These are phyloP conservation scores for Notolabrus celidotus DNA, from an alignment of 2,797 vertebrate species.

Conservation along the genomic window DNA sequence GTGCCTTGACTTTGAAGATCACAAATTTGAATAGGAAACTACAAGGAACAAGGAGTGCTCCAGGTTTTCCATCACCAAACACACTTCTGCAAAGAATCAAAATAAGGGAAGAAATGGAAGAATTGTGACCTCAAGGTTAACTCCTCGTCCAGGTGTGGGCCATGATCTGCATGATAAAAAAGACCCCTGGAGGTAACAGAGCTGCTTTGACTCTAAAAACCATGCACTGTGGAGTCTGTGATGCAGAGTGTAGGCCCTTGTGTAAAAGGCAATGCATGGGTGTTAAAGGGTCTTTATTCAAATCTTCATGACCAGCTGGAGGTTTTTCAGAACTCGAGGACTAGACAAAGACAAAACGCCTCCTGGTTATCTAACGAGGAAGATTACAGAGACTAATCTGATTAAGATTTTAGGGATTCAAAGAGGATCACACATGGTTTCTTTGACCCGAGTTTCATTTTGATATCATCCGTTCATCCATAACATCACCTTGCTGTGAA, in stretches of 20 bases:
- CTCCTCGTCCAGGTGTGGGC: background rate
- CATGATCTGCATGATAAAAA: slow-evolving; percentile 43
- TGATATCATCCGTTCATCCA: background rate
- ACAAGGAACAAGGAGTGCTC: background rate
- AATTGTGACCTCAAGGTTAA: slow-evolving; percentile 20
- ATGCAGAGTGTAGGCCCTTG: slow-evolving; percentile 5
- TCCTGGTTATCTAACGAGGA: background rate
- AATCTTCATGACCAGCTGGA: background rate
- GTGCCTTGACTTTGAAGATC: background rate
- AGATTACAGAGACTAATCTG: slow-evolving; percentile 3
- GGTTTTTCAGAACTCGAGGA: background rate
- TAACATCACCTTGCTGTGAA: background rate
- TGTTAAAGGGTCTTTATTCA: slow-evolving; percentile 14
- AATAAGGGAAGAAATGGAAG: slow-evolving; percentile 12
- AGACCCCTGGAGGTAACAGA: background rate
- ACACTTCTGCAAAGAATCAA: slow-evolving; percentile 3
- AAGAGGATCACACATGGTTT: slow-evolving; percentile 25
- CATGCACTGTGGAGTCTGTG: background rate
- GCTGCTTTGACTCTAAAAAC: slow-evolving; percentile 2
- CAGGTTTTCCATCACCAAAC: slow-evolving; percentile 23
- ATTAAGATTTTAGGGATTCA: background rate
- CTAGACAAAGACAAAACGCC: background rate
- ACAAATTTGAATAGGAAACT: slow-evolving; percentile 6
- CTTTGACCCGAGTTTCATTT: background rate
- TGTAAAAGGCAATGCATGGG: slow-evolving; percentile 1